A percentile compares a stretch with the other conserved stretches of the same genome.
Conservation (phyloP, 30 jellyfish, hydroid and myxozoan genomes). For the Cassiopea xamachana region DNA sequence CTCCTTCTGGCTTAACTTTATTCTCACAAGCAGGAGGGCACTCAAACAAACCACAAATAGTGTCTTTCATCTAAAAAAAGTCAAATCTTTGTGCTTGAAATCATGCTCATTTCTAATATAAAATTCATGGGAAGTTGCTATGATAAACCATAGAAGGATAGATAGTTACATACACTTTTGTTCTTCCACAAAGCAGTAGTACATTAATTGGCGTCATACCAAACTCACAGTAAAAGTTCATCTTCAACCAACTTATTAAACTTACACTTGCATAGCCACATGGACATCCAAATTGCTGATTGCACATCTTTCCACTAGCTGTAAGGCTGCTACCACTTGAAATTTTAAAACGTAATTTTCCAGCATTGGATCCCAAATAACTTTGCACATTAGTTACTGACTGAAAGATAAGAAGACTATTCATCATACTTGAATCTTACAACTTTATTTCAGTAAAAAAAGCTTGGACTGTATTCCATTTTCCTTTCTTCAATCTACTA, state of each 20-base stretch:
- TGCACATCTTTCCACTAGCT: slow-evolving; percentile 4
- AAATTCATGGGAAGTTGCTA: too few relatives aligned
- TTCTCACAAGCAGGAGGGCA: slow-evolving; percentile 68
- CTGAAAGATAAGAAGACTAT: neutral
- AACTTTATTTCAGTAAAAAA: neutral
- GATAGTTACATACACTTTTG: too few relatives aligned
- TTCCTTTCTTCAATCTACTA: too few relatives aligned
- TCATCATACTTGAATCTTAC: neutral
- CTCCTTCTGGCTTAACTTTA: slow-evolving; percentile 68
- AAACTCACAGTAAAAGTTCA: too few relatives aligned
- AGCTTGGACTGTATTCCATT: too few relatives aligned
- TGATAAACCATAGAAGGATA: too few relatives aligned
- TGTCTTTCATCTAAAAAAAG: slow-evolving; percentile 36
- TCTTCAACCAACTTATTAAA: neutral
- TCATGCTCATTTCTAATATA: neutral
- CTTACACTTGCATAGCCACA: slow-evolving; percentile 50
- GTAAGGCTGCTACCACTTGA: slow-evolving; percentile 32
- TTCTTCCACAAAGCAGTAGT: too few relatives aligned
- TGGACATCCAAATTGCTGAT: slow-evolving; percentile 50
- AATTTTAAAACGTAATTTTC: slow-evolving; percentile 27
- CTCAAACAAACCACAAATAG: slow-evolving; percentile 31
- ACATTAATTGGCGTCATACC: too few relatives aligned
- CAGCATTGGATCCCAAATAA: slow-evolving; percentile 32
- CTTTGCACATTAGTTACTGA: slow-evolving; percentile 17
- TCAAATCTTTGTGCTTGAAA: neutral